Evolutionary conservation across 1,140 invertebrate species (phyloP), one percentile per base, ranked within the genome.

Genomic region (Ceratosolen solmsi): DNA sequence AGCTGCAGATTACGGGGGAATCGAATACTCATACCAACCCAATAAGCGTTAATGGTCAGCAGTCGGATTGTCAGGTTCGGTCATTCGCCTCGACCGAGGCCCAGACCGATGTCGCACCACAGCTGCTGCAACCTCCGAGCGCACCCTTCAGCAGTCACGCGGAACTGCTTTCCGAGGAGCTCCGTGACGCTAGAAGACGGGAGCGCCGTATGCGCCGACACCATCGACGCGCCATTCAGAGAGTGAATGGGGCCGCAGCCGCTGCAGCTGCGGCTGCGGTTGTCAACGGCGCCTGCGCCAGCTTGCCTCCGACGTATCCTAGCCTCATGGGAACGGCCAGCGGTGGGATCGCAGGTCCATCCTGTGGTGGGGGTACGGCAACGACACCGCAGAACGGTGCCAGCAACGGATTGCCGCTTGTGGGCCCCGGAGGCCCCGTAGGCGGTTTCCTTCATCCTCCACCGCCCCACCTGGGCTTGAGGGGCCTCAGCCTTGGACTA

Each of bases 41-140:
- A 4, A 4, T 11, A 51, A 87, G 88, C 60, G 86, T 88, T 72
- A 88, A 89, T 81, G 87, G 85, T 78, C 85, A 84, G 82, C 82
- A 85, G 46, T 82, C 68, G 86, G 84, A 30, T 83, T 84, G 38
- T 22, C 83, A 49, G 36, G 76, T 38, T 1, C 83, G 89, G 1
- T 91, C 88, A 5, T 91, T 89, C 82, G 88, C 87, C 30, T 91
- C 89, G 58, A 90, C 90, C 11, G 91, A 92, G 78, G 91, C 91
- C 11, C 91, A 92, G 73, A 92, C 91, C 60, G 91, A 92, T 78
- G 79, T 87, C 25, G 84, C 85, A 82, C 54, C 86, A 84, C 17
- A 79, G 75, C 27, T 82, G 70, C 38, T 82, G 13, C 33, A n/a
- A 41, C 51, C 60, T 17, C 25, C 46, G 65, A 82, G 25, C 65